phyloP scores from a whole-genome alignment of 2,797 vertebrate genomes.

The Ambastaia sidthimunki region DNA sequence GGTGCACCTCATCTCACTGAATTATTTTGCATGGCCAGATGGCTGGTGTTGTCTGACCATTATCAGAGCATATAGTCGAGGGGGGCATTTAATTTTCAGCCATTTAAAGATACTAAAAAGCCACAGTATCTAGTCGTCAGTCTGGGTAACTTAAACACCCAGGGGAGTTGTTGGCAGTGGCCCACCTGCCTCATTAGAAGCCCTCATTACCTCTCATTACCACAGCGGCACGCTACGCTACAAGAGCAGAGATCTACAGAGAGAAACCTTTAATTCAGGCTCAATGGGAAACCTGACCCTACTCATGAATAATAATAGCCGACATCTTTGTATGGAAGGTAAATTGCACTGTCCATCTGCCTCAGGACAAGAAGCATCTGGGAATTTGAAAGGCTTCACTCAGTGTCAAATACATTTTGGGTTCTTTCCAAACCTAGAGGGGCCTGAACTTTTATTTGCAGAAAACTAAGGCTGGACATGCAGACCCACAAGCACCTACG shows the following conservation, averaged over 20 bases:
- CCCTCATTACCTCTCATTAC: slow-evolving; percentile 66
- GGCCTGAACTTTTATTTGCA: background rate
- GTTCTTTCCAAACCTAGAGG: slow-evolving; percentile 11
- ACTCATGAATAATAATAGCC: slow-evolving; percentile 85
- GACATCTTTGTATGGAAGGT: slow-evolving; percentile 79
- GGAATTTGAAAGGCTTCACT: slow-evolving; percentile 49
- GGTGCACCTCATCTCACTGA: background rate
- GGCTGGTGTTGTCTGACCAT: slow-evolving; percentile 15
- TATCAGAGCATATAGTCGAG: slow-evolving; percentile 2
- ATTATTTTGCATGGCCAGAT: slow-evolving; percentile 31
- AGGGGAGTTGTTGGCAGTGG: slow-evolving; percentile 51
- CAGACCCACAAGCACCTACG: no score
- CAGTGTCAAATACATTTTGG: slow-evolving; percentile 39
- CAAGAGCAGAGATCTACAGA: slow-evolving; percentile 66
- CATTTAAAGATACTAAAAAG: background rate
- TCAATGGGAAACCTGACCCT: slow-evolving; percentile 83
- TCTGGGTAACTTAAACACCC: slow-evolving; percentile 50
- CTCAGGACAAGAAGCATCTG: slow-evolving; percentile 56
- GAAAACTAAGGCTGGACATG: background rate
- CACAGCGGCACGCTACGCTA: slow-evolving; percentile 49
- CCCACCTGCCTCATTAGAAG: slow-evolving; percentile 61
- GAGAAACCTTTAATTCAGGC: slow-evolving; percentile 83
- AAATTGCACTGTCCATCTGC: slow-evolving; percentile 82
- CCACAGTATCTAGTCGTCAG: slow-evolving; percentile 11
- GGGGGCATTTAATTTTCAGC: slow-evolving; percentile 1